Percentiles rank a stretch among this genome's conserved stretches.
Evolutionary conservation across 2,888 invertebrate species (phyloP).

Genomic region (Clanis bilineata): DNA sequence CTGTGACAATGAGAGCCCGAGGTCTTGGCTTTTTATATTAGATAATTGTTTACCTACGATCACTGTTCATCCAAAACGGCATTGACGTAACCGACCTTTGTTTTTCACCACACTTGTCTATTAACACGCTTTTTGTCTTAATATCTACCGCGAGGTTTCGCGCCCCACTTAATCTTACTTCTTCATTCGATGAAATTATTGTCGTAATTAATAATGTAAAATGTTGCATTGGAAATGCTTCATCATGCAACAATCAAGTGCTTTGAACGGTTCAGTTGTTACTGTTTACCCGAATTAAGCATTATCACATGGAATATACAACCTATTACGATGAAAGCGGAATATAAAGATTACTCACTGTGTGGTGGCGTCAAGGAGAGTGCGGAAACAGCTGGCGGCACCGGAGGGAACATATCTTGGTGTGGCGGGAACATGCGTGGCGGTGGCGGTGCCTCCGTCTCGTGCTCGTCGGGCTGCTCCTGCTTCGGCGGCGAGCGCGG

Average conservation of each 20-base stretch:
- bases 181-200: background rate
- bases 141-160: background rate
- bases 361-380: constrained; percentile 92
- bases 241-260: background rate
- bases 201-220: background rate
- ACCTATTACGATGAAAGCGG: background rate
- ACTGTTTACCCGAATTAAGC: background rate
- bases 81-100: constrained; percentile 66
- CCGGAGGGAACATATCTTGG: constrained; percentile 87
- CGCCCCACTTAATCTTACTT: background rate
- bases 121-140: background rate
- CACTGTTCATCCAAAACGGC: constrained; percentile 70
- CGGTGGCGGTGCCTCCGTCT: constrained; percentile 80
- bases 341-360: constrained; percentile 82
- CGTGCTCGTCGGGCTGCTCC: constrained; percentile 62
- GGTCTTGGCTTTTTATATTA: constrained; percentile 62
- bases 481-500: constrained; percentile 70
- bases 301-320: background rate
- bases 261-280: background rate
- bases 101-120: constrained; percentile 36
- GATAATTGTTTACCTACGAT: constrained; percentile 54
- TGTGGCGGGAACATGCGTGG: constrained; percentile 80
- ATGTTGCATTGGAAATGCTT: background rate
- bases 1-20: constrained; percentile 63
- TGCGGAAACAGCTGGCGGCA: constrained; percentile 86